A percentile compares a stretch with the other conserved stretches of the same genome.
These are phyloP conservation scores for Orycteropus afer DNA, from an alignment of 2,113 vertebrate species.

Conservation along the genomic window DNA sequence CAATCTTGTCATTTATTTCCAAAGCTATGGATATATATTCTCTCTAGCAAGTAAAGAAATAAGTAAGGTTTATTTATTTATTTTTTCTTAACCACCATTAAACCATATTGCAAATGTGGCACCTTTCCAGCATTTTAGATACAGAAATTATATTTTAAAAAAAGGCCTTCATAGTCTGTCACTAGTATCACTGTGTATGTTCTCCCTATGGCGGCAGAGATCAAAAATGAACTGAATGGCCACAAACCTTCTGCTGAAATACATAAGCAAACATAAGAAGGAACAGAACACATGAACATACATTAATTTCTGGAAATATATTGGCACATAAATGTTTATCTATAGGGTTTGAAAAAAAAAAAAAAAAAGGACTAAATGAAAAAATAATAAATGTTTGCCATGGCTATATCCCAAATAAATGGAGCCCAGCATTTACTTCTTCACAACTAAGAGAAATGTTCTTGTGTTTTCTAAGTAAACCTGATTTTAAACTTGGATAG, in stretches of 20 bases:
- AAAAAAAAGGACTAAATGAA: conserved; percentile 37
- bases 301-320: conserved; percentile 42
- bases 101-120: conserved; percentile 53
- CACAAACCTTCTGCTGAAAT: neutral
- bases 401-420: conserved; percentile 34
- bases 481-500: conserved; percentile 41
- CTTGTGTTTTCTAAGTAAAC: conserved; percentile 11
- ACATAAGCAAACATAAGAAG: conserved; percentile 47
- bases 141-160: conserved; percentile 4
- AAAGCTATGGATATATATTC: neutral
- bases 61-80: conserved; percentile 31
- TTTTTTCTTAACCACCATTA: conserved; percentile 53
- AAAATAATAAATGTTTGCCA: conserved; percentile 4
- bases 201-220: neutral
- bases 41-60: conserved; percentile 47
- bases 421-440: neutral
- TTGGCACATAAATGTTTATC: conserved; percentile 44
- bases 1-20: conserved; percentile 37
- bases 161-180: neutral
- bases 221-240: conserved; percentile 48
- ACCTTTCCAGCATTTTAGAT: conserved; percentile 44
- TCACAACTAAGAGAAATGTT: conserved; percentile 43
- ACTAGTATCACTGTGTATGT: conserved; percentile 42
- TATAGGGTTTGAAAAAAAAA: neutral
- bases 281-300: neutral